Evolutionary conservation across 2,888 invertebrate species (phyloP).

Genomic region (Taphrorychus bicolor): DNA sequence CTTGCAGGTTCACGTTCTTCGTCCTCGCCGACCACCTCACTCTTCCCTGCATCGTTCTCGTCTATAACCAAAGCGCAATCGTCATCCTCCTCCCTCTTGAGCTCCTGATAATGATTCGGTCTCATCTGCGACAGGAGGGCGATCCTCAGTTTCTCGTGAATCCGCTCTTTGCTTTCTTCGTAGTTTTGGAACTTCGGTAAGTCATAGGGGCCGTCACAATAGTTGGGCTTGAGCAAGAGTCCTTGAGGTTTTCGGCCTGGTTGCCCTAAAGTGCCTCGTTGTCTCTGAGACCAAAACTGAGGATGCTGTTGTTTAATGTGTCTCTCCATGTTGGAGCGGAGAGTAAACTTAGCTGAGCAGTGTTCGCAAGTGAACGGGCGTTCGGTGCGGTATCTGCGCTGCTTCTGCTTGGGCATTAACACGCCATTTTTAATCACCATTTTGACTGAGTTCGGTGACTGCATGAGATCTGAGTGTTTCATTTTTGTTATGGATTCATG

Average conservation of each 20-base stretch:
- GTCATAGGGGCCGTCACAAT: slow-evolving; percentile 52
- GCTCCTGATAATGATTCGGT: slow-evolving; percentile 42
- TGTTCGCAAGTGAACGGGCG: slow-evolving; percentile 90
- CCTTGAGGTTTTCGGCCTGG: slow-evolving; percentile 62
- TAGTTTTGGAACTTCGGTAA: slow-evolving; percentile 50
- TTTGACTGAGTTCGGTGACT: slow-evolving; percentile 74
- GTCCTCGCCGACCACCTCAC: slow-evolving; percentile 42
- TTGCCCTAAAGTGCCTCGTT: slow-evolving; percentile 60
- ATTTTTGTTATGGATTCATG: slow-evolving; percentile 57
- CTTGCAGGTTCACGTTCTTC: slow-evolving; percentile 41
- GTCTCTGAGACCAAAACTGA: slow-evolving; percentile 84
- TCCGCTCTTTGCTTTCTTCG: slow-evolving; percentile 46
- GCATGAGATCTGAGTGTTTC: slow-evolving; percentile 59
- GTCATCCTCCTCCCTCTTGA: slow-evolving; percentile 66
- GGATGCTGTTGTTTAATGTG: slow-evolving; percentile 96
- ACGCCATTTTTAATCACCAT: slow-evolving; percentile 92
- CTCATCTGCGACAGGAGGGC: slow-evolving; percentile 79
- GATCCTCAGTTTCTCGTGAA: slow-evolving; percentile 73
- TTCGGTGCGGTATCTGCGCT: slow-evolving; percentile 87
- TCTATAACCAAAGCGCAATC: slow-evolving; percentile 72
- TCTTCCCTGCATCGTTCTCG: slow-evolving; percentile 62
- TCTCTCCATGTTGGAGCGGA: slow-evolving; percentile 93
- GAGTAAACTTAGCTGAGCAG: slow-evolving; percentile 88
- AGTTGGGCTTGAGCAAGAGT: slow-evolving; percentile 48
- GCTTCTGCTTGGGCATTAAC: slow-evolving; percentile 90